Evolutionary conservation across 2,797 vertebrate species (phyloP).

Genomic region (Liparis tanakae): DNA sequence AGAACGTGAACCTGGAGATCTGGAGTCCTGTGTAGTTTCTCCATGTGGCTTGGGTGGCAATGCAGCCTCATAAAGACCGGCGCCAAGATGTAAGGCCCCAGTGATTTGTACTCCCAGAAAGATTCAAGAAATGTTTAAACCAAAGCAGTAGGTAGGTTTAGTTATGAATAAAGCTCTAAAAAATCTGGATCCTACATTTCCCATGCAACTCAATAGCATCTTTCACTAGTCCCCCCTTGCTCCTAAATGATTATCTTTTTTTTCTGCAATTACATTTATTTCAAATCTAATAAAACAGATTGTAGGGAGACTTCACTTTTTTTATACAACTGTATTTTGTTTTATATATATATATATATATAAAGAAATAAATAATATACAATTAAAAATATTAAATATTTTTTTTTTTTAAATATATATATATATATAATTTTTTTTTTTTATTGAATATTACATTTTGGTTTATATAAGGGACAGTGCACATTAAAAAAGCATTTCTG

Average conservation of each 20-base stretch:
- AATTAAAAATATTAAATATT: too few relatives aligned
- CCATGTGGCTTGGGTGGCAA: background rate
- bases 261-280: background rate
- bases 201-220: background rate
- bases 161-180: background rate
- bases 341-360: background rate
- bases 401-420: too few relatives aligned
- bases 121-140: background rate
- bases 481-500: too few relatives aligned
- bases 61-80: background rate
- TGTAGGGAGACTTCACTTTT: background rate
- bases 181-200: background rate
- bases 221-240: background rate
- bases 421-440: too few relatives aligned
- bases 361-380: too few relatives aligned
- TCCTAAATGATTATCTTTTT: background rate
- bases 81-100: background rate
- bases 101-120: background rate
- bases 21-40: background rate
- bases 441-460: too few relatives aligned
- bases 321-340: background rate
- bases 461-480: too few relatives aligned
- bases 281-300: background rate
- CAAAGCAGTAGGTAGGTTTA: background rate
- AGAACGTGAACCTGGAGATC: conserved; percentile 1